Evolutionary conservation across 2,888 invertebrate genomes (phyloP), one percentile per base, ranked within the genome.

Genomic region (Physocephala rufipes): DNA sequence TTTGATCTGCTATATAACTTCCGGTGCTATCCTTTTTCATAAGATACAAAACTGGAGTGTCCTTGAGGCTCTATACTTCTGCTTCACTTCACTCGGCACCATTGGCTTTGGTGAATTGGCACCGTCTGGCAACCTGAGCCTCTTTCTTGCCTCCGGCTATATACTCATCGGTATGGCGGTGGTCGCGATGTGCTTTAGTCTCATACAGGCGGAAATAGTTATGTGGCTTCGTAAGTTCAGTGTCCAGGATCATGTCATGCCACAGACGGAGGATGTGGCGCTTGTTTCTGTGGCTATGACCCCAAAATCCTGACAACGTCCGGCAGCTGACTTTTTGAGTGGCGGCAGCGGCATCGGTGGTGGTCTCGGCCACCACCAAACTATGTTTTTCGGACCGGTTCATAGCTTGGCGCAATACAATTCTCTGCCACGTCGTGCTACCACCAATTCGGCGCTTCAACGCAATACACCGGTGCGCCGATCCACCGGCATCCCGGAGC

Each of bases 31-130:
- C 73, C 89, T 98, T 76, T 99, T 99, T 86, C 92, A 94, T 74
- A 89, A 93, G 68, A 92, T 97, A 82, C 98, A 98, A 85, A 91
- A 91, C 77, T 99, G 98, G 99, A 92, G 91, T 73, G 90, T 95
- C 53, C 88, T 97, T 67, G 97, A 97, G 81, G 96, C 96, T 45
- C 89, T 92, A 74, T 93, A 92, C 84, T 93, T 93, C 82, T 93
- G 93, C 79, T 93, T 93, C 85, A 92, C 93, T 21, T 92, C 91
- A 73, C 87, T 91, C 74, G 93, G 94, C 28, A 95, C 94, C 15
- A 94, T 95, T 76, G 94, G 95, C 1, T 94, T 95, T 80, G 95
- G 95, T 0, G 92, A 94, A 80, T 85, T 94, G 75, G 89, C 91
- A 70, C 95, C 95, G 0, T 86, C 85, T 45, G 87, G 89, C 76